phyloP scores from a whole-genome alignment of 2,113 vertebrate species.

The Zeus faber region DNA sequence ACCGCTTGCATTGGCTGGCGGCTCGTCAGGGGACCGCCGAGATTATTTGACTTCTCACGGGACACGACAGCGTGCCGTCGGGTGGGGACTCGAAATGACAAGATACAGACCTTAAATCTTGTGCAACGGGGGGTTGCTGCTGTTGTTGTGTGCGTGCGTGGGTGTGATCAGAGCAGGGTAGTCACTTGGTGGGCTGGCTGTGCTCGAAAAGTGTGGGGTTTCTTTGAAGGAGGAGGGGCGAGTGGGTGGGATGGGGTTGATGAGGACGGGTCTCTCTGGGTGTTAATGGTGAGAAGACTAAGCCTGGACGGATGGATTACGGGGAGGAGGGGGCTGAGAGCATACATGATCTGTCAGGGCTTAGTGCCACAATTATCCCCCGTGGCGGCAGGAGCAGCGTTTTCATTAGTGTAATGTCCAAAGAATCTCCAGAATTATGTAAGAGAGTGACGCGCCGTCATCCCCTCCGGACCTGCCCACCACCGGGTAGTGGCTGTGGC shows the following conservation, averaged over 20 bases:
- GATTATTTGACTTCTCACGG: constrained; percentile 48
- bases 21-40: constrained; percentile 33
- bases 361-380: constrained; percentile 82
- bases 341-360: constrained; percentile 70
- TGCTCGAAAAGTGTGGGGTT: too few relatives aligned
- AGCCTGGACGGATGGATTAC: constrained; percentile 61
- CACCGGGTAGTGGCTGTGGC: constrained; percentile 46
- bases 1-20: constrained; percentile 42
- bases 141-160: neutral
- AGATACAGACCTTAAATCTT: constrained; percentile 29
- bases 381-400: constrained; percentile 62
- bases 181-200: too few relatives aligned
- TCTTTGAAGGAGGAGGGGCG: constrained; percentile 4
- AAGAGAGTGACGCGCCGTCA: constrained; percentile 75
- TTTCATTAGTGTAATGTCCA: constrained; percentile 88
- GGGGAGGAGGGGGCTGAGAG: constrained; percentile 43
- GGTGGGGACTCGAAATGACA: constrained; percentile 26
- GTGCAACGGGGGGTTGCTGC: neutral
- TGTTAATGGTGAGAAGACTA: constrained; percentile 58
- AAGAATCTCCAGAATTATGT: constrained; percentile 78
- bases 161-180: neutral
- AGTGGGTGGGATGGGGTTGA: constrained; percentile 8
- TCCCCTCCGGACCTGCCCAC: constrained; percentile 45
- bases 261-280: constrained; percentile 23
- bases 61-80: constrained; percentile 40